Evolutionary conservation across 2,888 invertebrate species (phyloP).

Genomic region (Drosophila monieri): DNA sequence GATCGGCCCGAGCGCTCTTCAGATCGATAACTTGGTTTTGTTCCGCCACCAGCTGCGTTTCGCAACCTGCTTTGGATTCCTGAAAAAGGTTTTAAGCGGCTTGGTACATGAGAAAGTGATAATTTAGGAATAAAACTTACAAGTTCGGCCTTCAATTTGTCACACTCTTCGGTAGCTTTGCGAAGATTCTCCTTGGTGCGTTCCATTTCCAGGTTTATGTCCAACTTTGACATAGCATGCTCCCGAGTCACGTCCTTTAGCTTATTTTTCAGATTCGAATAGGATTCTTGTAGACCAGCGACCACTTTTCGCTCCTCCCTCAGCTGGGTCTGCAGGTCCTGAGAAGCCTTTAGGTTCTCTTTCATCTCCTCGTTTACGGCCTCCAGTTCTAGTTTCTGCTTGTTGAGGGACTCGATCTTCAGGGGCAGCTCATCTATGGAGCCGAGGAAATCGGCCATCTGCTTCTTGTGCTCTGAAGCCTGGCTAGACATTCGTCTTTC

Average conservation of each 20-base stretch:
- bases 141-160: neutral
- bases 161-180: neutral
- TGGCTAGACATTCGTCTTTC: slow-evolving; percentile 41
- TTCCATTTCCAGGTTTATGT: neutral
- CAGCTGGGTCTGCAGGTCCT: slow-evolving; percentile 28
- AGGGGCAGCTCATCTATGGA: slow-evolving; percentile 58
- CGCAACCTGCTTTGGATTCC: neutral
- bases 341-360: slow-evolving; percentile 18
- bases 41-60: neutral
- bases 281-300: neutral
- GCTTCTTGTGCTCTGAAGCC: slow-evolving; percentile 38
- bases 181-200: neutral
- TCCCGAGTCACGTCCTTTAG: neutral
- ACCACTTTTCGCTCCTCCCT: slow-evolving; percentile 30
- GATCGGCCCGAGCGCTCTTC: neutral
- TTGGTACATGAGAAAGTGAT: neutral
- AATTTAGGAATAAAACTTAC: neutral
- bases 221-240: neutral
- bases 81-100: neutral
- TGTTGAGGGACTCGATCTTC: slow-evolving; percentile 55
- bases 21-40: neutral
- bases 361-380: slow-evolving; percentile 32
- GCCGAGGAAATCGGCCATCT: slow-evolving; percentile 52
- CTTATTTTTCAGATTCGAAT: neutral
- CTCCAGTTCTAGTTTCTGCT: slow-evolving; percentile 47